Conservation (phyloP, 2,113 vertebrate genomes). For the Amazona vittata region DNA sequence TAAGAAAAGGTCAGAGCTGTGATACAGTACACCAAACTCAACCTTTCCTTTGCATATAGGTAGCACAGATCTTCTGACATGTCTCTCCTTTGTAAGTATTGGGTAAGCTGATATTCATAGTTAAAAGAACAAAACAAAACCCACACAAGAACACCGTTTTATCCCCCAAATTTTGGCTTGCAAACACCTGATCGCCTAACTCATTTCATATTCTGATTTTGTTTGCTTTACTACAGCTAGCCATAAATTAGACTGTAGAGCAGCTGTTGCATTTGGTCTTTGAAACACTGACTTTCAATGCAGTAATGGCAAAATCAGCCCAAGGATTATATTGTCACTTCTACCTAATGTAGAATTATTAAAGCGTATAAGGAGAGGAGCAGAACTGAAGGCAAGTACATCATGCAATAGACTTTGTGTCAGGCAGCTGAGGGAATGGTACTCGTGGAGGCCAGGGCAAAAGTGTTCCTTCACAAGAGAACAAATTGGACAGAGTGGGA, state of each 20-base stretch:
- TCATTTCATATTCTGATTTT: neutral
- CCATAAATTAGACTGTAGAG: neutral
- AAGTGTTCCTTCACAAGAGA: neutral
- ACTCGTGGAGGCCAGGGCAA: neutral
- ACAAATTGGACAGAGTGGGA: neutral
- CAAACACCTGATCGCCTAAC: neutral
- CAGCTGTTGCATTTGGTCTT: neutral
- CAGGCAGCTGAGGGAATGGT: neutral
- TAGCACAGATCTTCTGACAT: neutral
- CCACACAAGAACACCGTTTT: neutral
- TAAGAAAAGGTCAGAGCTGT: neutral
- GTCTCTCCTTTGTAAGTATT: neutral
- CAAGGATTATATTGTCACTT: conserved; percentile 50
- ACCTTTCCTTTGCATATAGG: neutral
- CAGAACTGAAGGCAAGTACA: conserved; percentile 4
- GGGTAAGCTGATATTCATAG: neutral
- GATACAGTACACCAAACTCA: neutral
- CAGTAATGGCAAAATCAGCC: neutral
- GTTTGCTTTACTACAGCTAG: neutral
- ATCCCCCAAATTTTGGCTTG: neutral
- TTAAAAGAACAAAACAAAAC: neutral
- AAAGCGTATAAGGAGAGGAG: conserved; percentile 11
- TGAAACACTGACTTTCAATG: neutral
- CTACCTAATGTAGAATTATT: conserved; percentile 53
- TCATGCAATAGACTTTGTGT: conserved; percentile 56